These are phyloP conservation scores for Lasioglossum lativentre DNA, from an alignment of 2,888 invertebrate species.

Conservation along the genomic window DNA sequence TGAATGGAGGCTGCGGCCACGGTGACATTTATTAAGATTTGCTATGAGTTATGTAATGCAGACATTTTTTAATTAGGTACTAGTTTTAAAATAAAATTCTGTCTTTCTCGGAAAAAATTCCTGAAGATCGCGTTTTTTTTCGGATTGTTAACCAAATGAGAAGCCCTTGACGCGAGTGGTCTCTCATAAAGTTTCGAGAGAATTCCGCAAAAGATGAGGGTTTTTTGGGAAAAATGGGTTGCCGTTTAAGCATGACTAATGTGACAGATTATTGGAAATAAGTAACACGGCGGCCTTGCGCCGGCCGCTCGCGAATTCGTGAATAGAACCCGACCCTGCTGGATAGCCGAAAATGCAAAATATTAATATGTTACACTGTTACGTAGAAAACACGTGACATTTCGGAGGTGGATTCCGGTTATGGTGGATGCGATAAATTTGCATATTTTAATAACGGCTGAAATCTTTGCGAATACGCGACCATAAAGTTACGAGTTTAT, in stretches of 20 bases:
- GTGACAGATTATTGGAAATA: conserved; percentile 12
- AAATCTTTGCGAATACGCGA: background rate
- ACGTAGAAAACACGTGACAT: background rate
- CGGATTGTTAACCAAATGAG: background rate
- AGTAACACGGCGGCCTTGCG: background rate
- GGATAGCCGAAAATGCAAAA: background rate
- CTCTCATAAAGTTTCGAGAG: background rate
- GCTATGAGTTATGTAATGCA: background rate
- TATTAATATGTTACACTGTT: conserved; percentile 7
- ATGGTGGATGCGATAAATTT: background rate
- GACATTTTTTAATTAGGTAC: background rate
- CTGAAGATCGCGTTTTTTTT: background rate
- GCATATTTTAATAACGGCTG: background rate
- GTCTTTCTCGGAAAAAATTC: background rate
- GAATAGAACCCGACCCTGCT: conserved; percentile 6
- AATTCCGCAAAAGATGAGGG: background rate
- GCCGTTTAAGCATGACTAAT: conserved; percentile 5
- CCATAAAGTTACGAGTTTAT: background rate
- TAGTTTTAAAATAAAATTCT: background rate
- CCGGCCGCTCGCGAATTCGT: background rate
- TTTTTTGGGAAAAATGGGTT: background rate
- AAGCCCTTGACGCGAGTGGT: background rate
- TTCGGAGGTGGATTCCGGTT: background rate
- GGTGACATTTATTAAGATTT: background rate
- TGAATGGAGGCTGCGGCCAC: too few relatives aligned